phyloP scores from a whole-genome alignment of 2,797 vertebrate genomes.

The Epinephelus malabaricus region DNA sequence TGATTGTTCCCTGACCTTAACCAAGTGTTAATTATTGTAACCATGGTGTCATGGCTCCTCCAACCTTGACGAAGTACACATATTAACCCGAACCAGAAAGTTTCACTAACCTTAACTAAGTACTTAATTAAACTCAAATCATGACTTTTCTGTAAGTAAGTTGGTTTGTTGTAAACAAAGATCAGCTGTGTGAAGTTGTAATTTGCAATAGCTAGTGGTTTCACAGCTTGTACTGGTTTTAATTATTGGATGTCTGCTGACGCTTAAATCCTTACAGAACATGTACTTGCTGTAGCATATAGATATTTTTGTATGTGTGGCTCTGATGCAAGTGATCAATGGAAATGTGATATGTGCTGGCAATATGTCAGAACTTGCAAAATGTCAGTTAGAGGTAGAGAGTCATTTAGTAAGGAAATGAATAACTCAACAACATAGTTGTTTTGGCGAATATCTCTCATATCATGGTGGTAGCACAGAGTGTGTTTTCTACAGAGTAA shows the following conservation, averaged over 20 bases:
- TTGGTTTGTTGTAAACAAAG: slow-evolving; percentile 5
- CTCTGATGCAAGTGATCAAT: background rate
- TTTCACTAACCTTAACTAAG: background rate
- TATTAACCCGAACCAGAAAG: too few species aligned
- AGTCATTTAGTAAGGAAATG: background rate
- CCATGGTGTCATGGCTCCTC: too few species aligned
- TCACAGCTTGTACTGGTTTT: slow-evolving; percentile 5
- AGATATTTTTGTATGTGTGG: background rate
- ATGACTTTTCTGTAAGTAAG: background rate
- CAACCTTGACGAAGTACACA: too few species aligned
- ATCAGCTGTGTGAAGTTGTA: background rate
- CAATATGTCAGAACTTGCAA: background rate
- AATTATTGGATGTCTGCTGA: slow-evolving; percentile 6
- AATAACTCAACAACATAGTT: background rate
- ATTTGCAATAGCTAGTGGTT: background rate
- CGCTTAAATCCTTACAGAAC: slow-evolving; percentile 4
- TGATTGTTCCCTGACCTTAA: too few species aligned
- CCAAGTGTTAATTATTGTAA: too few species aligned
- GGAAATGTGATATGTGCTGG: background rate
- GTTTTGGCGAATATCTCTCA: slow-evolving; percentile 15
- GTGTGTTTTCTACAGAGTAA: slow-evolving; percentile 26
- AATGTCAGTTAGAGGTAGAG: background rate
- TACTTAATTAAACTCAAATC: background rate
- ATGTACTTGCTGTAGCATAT: background rate
- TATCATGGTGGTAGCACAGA: slow-evolving; percentile 1